Conservation (phyloP, 2,797 vertebrate genomes). For the Telmatherina bonti region DNA sequence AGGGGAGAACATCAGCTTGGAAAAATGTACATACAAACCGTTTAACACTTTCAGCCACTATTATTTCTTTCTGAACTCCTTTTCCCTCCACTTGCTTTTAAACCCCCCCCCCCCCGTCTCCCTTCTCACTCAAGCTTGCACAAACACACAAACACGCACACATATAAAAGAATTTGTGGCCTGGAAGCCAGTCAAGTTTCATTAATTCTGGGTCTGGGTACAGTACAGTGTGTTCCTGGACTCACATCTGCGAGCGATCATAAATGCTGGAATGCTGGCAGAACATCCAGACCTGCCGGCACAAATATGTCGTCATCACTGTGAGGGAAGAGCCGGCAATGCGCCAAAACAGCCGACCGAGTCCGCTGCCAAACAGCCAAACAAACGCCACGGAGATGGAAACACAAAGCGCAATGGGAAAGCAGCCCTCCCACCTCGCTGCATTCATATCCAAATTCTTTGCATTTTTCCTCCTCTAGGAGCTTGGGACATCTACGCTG, state of each 20-base stretch:
- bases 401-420: conserved; percentile 34
- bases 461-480: conserved; percentile 64
- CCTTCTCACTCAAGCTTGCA: conserved; percentile 68
- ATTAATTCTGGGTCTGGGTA: conserved; percentile 99
- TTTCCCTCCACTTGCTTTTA: conserved; percentile 74
- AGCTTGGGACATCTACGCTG: conserved; percentile 41
- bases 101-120: conserved; percentile 79
- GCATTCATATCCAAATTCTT: conserved; percentile 60
- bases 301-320: conserved; percentile 96
- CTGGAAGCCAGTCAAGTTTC: conserved; percentile 97
- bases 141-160: conserved; percentile 33
- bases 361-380: conserved; percentile 56
- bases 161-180: conserved; percentile 88
- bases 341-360: conserved; percentile 71
- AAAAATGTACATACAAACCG: conserved; percentile 90
- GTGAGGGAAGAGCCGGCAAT: conserved; percentile 87
- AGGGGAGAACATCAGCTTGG: conserved; percentile 85
- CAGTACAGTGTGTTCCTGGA: conserved; percentile 99
- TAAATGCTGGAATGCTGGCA: conserved; percentile 99
- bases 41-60: conserved; percentile 76
- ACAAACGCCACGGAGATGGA: conserved; percentile 61
- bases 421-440: conserved; percentile 34
- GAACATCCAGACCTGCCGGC: conserved; percentile 99
- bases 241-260: conserved; percentile 99
- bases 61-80: conserved; percentile 64